A percentile compares a stretch with the other conserved stretches of the same genome.
phyloP scores from a whole-genome alignment of 2,888 invertebrate species.

The Lasioglossum morio region DNA sequence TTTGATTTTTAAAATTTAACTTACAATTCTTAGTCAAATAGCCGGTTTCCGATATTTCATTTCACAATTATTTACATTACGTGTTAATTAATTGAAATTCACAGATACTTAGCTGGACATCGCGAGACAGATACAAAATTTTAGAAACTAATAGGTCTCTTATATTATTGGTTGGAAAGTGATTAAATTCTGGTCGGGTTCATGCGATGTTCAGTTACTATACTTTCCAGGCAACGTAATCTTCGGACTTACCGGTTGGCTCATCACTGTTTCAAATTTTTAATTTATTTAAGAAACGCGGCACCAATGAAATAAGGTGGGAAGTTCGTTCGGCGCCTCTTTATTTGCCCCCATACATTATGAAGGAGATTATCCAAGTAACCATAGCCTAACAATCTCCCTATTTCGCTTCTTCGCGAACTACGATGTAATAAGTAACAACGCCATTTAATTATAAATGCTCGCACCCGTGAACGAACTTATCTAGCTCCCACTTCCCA shows the following conservation, averaged over 20 bases:
- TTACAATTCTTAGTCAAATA: not conserved
- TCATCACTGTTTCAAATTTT: not conserved
- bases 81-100: too few species aligned
- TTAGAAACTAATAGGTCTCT: not conserved
- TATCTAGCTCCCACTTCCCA: slow-evolving; percentile 67
- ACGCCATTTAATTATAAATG: slow-evolving; percentile 82
- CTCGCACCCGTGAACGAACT: slow-evolving; percentile 75
- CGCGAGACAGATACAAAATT: too few species aligned
- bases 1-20: not conserved
- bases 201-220: not conserved
- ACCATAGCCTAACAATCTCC: slow-evolving; percentile 76
- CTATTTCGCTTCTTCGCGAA: slow-evolving; percentile 77
- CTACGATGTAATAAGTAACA: slow-evolving; percentile 81
- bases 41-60: not conserved
- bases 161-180: not conserved
- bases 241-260: not conserved
- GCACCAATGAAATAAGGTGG: not conserved
- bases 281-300: not conserved
- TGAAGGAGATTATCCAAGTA: slow-evolving; percentile 78
- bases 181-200: not conserved
- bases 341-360: slow-evolving; percentile 75
- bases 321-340: slow-evolving; percentile 48
- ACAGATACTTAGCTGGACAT: too few species aligned
- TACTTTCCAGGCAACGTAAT: not conserved
- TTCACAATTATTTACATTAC: not conserved